Base-by-base conservation (phyloP, 2,113 vertebrate genomes). In the Hystrix brachyura region DNA sequence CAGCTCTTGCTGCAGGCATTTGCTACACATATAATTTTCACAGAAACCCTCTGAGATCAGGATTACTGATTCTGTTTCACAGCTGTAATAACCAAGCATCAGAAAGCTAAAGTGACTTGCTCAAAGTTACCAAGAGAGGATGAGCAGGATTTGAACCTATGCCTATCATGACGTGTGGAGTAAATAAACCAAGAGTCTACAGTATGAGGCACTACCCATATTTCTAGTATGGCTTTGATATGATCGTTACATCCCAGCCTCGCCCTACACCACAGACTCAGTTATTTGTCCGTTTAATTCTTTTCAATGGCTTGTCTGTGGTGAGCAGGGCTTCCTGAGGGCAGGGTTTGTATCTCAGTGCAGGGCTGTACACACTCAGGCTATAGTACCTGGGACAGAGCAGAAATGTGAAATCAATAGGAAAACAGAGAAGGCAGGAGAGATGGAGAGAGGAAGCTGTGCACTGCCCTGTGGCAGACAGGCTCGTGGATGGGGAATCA, bases 11-110 rank as follows among this genome's bases (percentile, higher is more conserved):
- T 76, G 53, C 12, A 93, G 84, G 81, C 87, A 94, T 92, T 86
- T 72, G 59, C 55, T 94, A 34, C 69, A 64, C 88, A 60, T 87
- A 87, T 95, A 87, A 90, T 94, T 92, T 97, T 95, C 67, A 91
- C 55, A 94, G 83, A 95, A 91, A 32, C 7, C 64, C 32, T 64
- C 11, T 46, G 83, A 87, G 86, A 69, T 94, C 89, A 90, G 67
- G 51, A 71, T 82, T 93, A 87, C 93, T 91, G 93, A 93, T 95
- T 94, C 55, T 74, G 32, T 78, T 95, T 82, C 89, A 89, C 34
- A 43, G 84, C 93, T 87, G 91, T 96, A 79, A 76, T 91, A 93
- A 93, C 43, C 59, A 72, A 55, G 17, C 53, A 27, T 71, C 34
- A 34, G 57, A 80, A 96, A 90, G 32, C 67, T 89, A 93, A 85